Evolutionary conservation across 2,797 vertebrate genomes (phyloP).

Genomic region (Alca torda): DNA sequence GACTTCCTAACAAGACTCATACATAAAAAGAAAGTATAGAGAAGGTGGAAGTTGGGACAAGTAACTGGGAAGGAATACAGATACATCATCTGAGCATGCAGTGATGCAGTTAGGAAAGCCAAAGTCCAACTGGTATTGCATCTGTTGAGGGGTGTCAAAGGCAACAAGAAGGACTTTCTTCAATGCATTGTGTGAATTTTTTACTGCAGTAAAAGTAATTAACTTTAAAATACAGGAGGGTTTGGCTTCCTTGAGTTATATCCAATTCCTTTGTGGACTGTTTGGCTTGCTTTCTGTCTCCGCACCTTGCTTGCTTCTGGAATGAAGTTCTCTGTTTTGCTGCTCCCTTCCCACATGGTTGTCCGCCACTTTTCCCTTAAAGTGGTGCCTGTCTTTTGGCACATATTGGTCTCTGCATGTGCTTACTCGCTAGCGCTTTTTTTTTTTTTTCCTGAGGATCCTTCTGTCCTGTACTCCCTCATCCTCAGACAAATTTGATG

Average conservation of each 20-base stretch:
- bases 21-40: neutral
- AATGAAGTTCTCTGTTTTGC: neutral
- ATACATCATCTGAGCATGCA: fast-evolving
- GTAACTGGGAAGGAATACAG: neutral
- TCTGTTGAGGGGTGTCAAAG: neutral
- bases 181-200: neutral
- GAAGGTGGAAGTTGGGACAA: neutral
- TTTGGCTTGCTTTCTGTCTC: neutral
- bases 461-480: neutral
- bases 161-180: neutral
- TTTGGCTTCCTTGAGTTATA: neutral
- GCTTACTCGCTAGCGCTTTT: neutral
- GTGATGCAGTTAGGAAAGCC: neutral
- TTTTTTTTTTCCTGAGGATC: neutral
- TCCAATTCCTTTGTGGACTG: neutral
- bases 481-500: neutral
- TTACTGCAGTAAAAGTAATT: neutral
- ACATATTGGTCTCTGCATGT: neutral
- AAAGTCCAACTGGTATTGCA: neutral
- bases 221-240: neutral
- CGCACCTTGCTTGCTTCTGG: neutral
- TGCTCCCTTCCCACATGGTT: neutral
- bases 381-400: neutral
- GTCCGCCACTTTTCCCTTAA: neutral
- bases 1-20: neutral